Evolutionary conservation across 2,888 invertebrate species (phyloP).

Genomic region (Gymnoscelis rufifasciata): DNA sequence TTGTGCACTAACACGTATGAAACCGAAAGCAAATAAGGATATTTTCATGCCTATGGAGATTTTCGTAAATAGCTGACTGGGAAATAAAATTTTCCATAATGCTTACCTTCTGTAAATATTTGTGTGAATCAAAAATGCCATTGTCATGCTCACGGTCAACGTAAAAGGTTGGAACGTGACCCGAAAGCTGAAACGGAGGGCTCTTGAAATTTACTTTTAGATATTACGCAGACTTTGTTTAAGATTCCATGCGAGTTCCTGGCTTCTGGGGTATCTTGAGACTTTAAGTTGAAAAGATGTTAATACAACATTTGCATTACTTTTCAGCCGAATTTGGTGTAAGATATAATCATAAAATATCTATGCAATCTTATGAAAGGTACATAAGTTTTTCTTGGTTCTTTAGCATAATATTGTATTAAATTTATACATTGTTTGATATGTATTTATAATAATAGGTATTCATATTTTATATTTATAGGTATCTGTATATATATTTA

Average conservation of each 20-base stretch:
- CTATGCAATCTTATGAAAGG: no score
- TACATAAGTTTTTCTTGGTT: no score
- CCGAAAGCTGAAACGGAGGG: constrained; percentile 9
- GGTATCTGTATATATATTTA: no score
- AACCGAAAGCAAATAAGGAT: background rate
- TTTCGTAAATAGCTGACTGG: background rate
- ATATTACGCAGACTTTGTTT: constrained; percentile 9
- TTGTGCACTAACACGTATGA: no score
- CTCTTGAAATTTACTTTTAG: constrained; percentile 7
- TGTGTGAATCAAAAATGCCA: constrained; percentile 17
- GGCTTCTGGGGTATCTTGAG: background rate
- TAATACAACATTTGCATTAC: background rate
- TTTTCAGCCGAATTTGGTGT: no score
- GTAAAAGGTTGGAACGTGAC: constrained; percentile 19
- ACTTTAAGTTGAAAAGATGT: background rate
- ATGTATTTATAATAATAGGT: no score
- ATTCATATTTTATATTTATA: no score
- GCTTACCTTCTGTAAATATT: constrained; percentile 13
- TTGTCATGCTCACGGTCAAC: constrained; percentile 16
- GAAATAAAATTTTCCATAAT: background rate
- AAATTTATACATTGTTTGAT: no score
- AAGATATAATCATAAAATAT: no score
- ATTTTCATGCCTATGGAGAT: background rate
- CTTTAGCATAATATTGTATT: no score
- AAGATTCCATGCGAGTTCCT: constrained; percentile 8